Conservation (phyloP, 2,113 vertebrate genomes). For the Microcebus lehilahytsara region DNA sequence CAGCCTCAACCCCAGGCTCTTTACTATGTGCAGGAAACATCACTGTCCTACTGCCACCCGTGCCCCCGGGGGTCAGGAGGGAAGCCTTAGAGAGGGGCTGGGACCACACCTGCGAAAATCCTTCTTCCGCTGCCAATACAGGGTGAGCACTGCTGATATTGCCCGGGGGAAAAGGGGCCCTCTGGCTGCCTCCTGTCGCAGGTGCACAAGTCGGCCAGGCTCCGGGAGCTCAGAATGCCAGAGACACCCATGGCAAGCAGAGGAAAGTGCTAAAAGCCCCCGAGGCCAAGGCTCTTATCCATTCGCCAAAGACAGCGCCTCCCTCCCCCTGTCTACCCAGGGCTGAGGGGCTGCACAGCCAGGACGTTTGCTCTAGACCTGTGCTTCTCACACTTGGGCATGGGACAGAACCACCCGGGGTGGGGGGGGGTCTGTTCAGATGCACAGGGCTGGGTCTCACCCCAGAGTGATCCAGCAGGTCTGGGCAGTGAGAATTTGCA, state of each 20-base stretch:
- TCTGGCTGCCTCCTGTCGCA: background rate
- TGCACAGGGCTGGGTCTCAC: background rate
- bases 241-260: background rate
- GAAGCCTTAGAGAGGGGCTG: background rate
- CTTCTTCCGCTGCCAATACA: background rate
- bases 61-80: background rate
- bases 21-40: background rate
- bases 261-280: background rate
- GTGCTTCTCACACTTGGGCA: too few relatives aligned
- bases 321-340: background rate
- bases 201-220: background rate
- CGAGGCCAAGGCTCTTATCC: background rate
- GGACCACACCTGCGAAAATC: background rate
- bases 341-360: background rate
- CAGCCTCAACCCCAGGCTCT: background rate
- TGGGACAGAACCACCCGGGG: background rate
- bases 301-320: background rate
- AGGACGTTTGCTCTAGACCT: background rate
- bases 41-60: background rate
- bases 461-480: background rate
- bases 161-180: background rate
- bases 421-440: background rate
- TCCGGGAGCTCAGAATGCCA: background rate
- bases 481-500: background rate
- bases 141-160: fast-evolving